These are phyloP conservation scores for Siniperca scherzeri DNA, from an alignment of 2,797 vertebrate species.

Conservation along the genomic window DNA sequence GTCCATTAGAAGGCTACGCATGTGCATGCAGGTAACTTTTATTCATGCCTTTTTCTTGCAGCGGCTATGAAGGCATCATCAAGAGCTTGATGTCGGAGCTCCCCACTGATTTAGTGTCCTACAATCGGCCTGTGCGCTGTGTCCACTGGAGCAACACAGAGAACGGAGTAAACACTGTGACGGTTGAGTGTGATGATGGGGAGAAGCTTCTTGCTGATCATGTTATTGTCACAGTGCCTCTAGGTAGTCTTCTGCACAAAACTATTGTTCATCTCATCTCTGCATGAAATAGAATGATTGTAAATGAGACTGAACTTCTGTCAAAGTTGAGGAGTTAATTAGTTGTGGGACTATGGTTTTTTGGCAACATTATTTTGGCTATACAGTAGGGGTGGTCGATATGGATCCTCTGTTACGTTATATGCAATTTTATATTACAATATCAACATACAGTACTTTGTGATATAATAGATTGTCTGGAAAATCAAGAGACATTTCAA, in stretches of 20 bases:
- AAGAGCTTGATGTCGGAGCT: slow-evolving; percentile 85
- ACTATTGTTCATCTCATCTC: neutral
- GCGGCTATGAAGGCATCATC: slow-evolving; percentile 91
- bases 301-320: neutral
- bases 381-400: neutral
- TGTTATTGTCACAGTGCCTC: slow-evolving; percentile 90
- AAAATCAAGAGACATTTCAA: neutral
- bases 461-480: neutral
- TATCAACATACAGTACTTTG: neutral
- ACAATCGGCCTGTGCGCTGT: slow-evolving; percentile 87
- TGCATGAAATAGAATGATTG: neutral
- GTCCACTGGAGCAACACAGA: slow-evolving; percentile 86
- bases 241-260: slow-evolving; percentile 81
- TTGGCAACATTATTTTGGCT: neutral
- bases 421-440: neutral
- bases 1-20: slow-evolving; percentile 70
- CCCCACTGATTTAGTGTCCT: slow-evolving; percentile 81
- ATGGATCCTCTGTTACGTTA: neutral
- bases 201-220: slow-evolving; percentile 88
- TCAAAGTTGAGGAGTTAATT: neutral
- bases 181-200: slow-evolving; percentile 90
- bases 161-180: slow-evolving; percentile 74
- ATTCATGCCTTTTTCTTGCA: slow-evolving; percentile 62
- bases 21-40: neutral
- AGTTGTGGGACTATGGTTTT: neutral